Evolutionary conservation across 2,888 invertebrate species (phyloP), one percentile per base, ranked within the genome.

Genomic region (Chalcosyrphus nemorum): DNA sequence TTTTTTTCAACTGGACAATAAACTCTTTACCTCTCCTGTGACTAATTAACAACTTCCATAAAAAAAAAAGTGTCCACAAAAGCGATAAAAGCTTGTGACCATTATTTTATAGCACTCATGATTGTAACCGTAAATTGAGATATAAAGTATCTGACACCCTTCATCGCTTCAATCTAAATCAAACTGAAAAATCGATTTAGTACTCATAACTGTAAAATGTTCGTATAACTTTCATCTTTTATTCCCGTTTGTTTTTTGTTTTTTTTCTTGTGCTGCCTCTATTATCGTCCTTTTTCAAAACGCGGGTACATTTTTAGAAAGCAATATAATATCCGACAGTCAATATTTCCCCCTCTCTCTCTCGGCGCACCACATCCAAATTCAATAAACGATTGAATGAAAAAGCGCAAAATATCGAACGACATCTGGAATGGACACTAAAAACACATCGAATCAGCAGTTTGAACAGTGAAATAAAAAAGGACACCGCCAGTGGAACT

Each of bases 381-480:
- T 76, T 66, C 76, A 76, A 76, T 76, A 68, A 68, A 76, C 47
- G 65, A 19, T 66, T 21, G 9, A 27, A 52, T 72, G 72, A 50
- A 72, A 72, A 52, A 52, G 61, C 41, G 29, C 50, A 72, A 61
- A 72, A 72, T 52, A 59, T 61, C 61, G 43, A 50, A 75, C 66
- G 66, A 61, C 61, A 77, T 77, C 76, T 68, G 76, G 61, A 70
- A 77, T 70, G 52, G 70, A 61, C 59, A 59, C 66, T 76, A 76
- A 68, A 76, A 77, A 70, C 54, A 61, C 70, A 68, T 68, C 35
- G 70, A 29, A 56, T 61, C 76, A 77, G 68, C 76, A 61, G 68
- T 68, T 41, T 29, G 38, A 35, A 29, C 41, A 43, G 24, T 13
- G 52, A 52, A 52, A 65, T 56, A 61, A 72, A 41, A n/a, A 59